Evolutionary conservation across 2,113 vertebrate species (phyloP).

Genomic region (Antechinus stuartii): DNA sequence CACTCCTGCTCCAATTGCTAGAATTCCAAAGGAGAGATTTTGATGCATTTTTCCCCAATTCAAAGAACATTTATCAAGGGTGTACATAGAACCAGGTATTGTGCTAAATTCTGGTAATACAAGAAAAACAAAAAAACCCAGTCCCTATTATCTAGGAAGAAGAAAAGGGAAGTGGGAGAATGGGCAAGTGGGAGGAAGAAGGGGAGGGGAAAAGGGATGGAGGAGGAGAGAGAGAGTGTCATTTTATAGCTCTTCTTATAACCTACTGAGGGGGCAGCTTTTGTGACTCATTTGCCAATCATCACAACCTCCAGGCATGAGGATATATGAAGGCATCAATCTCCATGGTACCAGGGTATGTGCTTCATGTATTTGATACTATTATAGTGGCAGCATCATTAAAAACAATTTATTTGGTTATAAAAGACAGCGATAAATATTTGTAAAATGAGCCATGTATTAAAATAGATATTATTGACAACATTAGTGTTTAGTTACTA

Average conservation of each 20-base stretch:
- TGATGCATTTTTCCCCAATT: neutral
- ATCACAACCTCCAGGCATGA: neutral
- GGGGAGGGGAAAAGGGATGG: neutral
- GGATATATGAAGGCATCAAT: neutral
- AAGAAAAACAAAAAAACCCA: neutral
- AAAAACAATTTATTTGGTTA: conserved; percentile 19
- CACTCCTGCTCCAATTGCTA: neutral
- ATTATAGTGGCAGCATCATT: conserved; percentile 22
- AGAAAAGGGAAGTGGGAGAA: neutral
- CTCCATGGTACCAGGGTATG: neutral
- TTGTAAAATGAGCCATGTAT: conserved; percentile 44
- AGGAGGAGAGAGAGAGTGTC: neutral
- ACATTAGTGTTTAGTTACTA: conserved; percentile 13
- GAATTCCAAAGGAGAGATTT: neutral
- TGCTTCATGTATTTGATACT: conserved; percentile 27
- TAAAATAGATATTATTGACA: conserved; percentile 29
- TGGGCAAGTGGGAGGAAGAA: neutral
- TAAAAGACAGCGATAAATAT: conserved; percentile 41
- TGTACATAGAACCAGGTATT: neutral
- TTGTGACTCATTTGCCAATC: neutral
- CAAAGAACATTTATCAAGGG: neutral
- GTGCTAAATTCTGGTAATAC: neutral
- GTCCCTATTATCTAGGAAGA: neutral
- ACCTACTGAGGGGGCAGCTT: neutral
- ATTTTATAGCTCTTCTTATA: neutral